Evolutionary conservation across 2,113 vertebrate genomes (phyloP).

Genomic region (Toxostoma redivivum): DNA sequence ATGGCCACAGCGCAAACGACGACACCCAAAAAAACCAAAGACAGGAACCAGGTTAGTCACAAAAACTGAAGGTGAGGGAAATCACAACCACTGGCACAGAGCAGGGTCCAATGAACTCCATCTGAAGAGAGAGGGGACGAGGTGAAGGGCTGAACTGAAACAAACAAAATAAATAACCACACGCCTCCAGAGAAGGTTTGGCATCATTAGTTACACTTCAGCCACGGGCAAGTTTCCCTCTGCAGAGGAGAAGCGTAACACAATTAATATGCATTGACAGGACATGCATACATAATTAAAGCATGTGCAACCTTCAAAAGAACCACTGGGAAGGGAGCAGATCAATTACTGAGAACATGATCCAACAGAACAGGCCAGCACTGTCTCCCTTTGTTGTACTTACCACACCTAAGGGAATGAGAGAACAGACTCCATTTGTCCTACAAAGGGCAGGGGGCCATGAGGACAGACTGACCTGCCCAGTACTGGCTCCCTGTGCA

Average conservation of each 20-base stretch:
- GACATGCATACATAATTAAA: slow-evolving; percentile 67
- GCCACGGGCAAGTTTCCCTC: slow-evolving; percentile 22
- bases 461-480: neutral
- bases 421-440: neutral
- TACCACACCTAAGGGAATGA: neutral
- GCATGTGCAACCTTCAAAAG: slow-evolving; percentile 66
- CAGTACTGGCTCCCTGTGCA: neutral
- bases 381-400: neutral
- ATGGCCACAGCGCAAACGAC: slow-evolving; percentile 46
- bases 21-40: slow-evolving; percentile 73
- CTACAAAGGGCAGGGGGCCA: neutral
- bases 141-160: neutral
- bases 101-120: neutral
- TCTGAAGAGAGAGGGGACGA: neutral
- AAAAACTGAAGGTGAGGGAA: slow-evolving; percentile 7
- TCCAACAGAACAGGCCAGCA: neutral
- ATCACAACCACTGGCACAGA: slow-evolving; percentile 24
- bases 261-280: slow-evolving; percentile 67
- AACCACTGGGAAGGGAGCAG: slow-evolving; percentile 10
- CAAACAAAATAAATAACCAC: neutral
- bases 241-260: slow-evolving; percentile 70
- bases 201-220: slow-evolving; percentile 73
- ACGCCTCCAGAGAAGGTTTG: slow-evolving; percentile 61
- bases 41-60: slow-evolving; percentile 74
- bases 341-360: neutral